Evolutionary conservation across 2,113 vertebrate genomes (phyloP).

Genomic region (Python bivittatus): DNA sequence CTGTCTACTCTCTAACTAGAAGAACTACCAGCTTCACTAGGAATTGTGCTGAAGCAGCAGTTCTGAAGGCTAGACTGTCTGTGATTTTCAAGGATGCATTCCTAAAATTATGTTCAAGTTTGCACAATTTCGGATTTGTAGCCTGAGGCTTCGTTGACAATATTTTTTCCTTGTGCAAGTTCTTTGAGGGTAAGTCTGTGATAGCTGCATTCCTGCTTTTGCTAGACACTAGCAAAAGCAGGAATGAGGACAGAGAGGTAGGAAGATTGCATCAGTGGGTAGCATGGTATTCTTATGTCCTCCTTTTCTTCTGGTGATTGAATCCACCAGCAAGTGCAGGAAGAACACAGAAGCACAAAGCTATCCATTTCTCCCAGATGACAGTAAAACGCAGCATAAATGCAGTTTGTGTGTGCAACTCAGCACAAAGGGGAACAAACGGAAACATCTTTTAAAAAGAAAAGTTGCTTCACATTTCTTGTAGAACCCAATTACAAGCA

Average conservation of each 20-base stretch:
- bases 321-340: background rate
- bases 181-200: background rate
- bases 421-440: background rate
- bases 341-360: slow-evolving; percentile 21
- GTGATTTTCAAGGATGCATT: slow-evolving; percentile 9
- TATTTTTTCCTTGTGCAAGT: background rate
- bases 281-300: background rate
- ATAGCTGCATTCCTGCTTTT: background rate
- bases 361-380: slow-evolving; percentile 13
- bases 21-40: background rate
- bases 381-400: background rate
- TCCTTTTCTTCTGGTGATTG: slow-evolving; percentile 12
- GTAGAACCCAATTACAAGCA: slow-evolving; percentile 21
- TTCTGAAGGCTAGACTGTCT: slow-evolving; percentile 16
- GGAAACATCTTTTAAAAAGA: slow-evolving; percentile 38
- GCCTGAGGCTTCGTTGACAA: slow-evolving; percentile 1
- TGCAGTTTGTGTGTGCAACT: background rate
- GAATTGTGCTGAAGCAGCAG: background rate
- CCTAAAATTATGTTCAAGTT: slow-evolving; percentile 35
- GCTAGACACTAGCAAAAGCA: no score
- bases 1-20: background rate
- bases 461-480: slow-evolving; percentile 32
- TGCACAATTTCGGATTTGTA: slow-evolving; percentile 1
- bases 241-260: background rate
- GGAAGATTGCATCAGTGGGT: background rate